These are phyloP conservation scores for Dorcus hopei DNA, from an alignment of 2,888 invertebrate genomes.

Conservation along the genomic window DNA sequence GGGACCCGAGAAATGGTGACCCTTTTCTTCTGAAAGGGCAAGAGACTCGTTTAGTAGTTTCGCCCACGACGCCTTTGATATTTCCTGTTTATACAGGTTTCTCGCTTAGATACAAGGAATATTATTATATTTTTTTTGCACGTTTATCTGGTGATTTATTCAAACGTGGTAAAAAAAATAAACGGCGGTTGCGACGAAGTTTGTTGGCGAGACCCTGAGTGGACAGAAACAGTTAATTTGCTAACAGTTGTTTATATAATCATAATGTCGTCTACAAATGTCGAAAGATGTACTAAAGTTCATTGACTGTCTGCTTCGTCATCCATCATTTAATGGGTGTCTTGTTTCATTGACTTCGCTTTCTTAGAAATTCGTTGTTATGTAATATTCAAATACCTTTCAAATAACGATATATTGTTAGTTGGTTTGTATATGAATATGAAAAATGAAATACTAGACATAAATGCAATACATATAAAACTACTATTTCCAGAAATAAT, in stretches of 20 bases:
- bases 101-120: too few species aligned
- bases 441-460: too few species aligned
- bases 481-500: too few species aligned
- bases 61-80: not conserved
- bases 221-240: not conserved
- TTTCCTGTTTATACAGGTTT: too few species aligned
- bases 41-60: not conserved
- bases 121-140: not conserved
- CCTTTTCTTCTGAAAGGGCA: not conserved
- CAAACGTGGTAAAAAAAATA: not conserved
- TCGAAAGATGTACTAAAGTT: constrained; percentile 14
- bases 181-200: not conserved
- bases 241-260: constrained; percentile 12
- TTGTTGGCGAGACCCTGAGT: not conserved
- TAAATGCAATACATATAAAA: too few species aligned
- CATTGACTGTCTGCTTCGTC: constrained; percentile 17
- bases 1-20: not conserved
- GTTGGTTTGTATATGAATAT: too few species aligned
- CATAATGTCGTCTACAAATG: constrained; percentile 9
- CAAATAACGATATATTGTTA: too few species aligned
- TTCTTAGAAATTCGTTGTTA: not conserved
- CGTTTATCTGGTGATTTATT: not conserved
- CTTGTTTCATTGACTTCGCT: constrained; percentile 1
- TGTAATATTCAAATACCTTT: too few species aligned
- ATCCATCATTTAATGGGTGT: constrained; percentile 17